These are phyloP conservation scores for Valencia hispanica DNA, from an alignment of 2,797 vertebrate species.

Conservation along the genomic window DNA sequence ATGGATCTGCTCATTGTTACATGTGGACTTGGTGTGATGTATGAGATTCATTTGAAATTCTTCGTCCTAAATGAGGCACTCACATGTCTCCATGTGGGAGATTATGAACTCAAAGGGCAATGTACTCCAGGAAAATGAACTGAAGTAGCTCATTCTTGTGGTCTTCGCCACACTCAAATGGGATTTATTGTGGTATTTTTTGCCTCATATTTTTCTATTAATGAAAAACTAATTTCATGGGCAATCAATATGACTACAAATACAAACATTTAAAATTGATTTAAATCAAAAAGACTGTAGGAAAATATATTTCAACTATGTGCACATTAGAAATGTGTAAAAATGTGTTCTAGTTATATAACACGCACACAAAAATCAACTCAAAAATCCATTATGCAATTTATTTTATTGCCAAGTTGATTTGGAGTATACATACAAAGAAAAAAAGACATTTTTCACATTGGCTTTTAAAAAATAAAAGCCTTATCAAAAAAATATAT, in stretches of 20 bases:
- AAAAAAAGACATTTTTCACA: slow-evolving; percentile 77
- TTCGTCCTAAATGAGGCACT: slow-evolving; percentile 76
- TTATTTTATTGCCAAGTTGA: slow-evolving; percentile 86
- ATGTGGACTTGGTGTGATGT: slow-evolving; percentile 79
- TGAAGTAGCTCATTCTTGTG: slow-evolving; percentile 56
- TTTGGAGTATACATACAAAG: slow-evolving; percentile 80
- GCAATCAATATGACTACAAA: slow-evolving; percentile 51
- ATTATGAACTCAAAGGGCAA: slow-evolving; percentile 34
- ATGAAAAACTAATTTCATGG: slow-evolving; percentile 58
- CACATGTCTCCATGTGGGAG: slow-evolving; percentile 67
- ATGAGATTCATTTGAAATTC: slow-evolving; percentile 83
- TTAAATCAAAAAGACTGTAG: slow-evolving; percentile 4
- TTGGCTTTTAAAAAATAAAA: slow-evolving; percentile 83
- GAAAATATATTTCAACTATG: background rate
- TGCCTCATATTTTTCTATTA: slow-evolving; percentile 44
- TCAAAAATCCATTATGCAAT: slow-evolving; percentile 72
- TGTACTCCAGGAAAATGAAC: slow-evolving; percentile 53
- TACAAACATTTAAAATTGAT: slow-evolving; percentile 5
- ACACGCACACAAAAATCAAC: background rate
- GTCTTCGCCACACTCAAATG: slow-evolving; percentile 50
- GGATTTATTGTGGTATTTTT: slow-evolving; percentile 41
- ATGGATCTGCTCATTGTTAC: slow-evolving; percentile 80
- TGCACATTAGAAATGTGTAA: background rate
- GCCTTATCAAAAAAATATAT: slow-evolving; percentile 78
- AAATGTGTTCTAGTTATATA: background rate